Conservation (phyloP, 2,888 invertebrate genomes). For the Arge pagana region DNA sequence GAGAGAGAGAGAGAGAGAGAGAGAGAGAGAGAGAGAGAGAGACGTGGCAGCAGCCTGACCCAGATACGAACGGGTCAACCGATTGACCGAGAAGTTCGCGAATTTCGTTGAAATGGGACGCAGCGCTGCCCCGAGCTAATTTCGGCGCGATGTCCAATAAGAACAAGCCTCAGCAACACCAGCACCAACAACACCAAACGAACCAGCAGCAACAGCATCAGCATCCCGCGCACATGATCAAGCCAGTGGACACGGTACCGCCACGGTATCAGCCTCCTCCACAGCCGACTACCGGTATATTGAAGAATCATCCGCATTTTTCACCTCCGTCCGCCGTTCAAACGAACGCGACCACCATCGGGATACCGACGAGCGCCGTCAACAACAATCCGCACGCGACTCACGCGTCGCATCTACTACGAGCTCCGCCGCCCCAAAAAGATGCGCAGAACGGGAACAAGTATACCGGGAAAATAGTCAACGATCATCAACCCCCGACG, state of each 20-base stretch:
- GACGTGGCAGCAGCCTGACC: conserved; percentile 35
- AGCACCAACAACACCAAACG: conserved; percentile 35
- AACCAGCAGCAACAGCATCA: conserved; percentile 23
- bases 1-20: conserved; percentile 21
- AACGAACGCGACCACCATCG: conserved; percentile 33
- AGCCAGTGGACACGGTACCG: conserved; percentile 61
- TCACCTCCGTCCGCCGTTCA: conserved; percentile 42
- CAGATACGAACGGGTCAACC: conserved; percentile 41
- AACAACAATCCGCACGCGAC: conserved; percentile 35
- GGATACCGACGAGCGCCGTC: conserved; percentile 35
- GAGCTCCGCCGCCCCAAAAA: conserved; percentile 33
- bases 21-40: conserved; percentile 3
- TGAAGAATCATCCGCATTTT: conserved; percentile 62
- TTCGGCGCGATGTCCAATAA: conserved; percentile 57
- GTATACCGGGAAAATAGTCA: conserved; percentile 31
- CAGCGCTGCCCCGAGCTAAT: conserved; percentile 51
- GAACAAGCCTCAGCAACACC: conserved; percentile 48
- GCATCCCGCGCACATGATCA: conserved; percentile 38
- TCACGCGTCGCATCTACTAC: conserved; percentile 38
- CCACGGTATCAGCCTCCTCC: conserved; percentile 80
- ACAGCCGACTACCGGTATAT: conserved; percentile 65
- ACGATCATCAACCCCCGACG: conserved; percentile 31
- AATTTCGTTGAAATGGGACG: conserved; percentile 53
- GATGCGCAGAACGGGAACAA: conserved; percentile 48
- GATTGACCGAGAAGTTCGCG: conserved; percentile 35